phyloP scores from a whole-genome alignment of 2,888 invertebrate species.

The Hartigia nigra region DNA sequence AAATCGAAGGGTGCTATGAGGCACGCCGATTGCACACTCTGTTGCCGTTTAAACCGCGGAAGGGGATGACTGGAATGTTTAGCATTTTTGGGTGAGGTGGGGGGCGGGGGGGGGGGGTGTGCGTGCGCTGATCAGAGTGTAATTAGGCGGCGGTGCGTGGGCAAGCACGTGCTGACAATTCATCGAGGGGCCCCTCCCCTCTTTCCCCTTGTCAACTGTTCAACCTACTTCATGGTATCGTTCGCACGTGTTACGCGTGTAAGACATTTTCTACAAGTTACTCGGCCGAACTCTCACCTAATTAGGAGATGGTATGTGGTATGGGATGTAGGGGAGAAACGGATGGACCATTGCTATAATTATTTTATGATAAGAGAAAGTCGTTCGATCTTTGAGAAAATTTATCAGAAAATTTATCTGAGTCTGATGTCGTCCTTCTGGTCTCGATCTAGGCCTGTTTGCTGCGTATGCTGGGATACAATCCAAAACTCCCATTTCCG shows the following conservation, averaged over 20 bases:
- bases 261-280: slow-evolving; percentile 38
- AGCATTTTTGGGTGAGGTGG: slow-evolving; percentile 50
- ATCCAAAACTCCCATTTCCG: neutral
- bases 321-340: neutral
- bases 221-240: slow-evolving; percentile 34
- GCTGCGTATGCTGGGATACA: neutral
- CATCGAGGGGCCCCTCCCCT: slow-evolving; percentile 54
- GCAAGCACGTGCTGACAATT: slow-evolving; percentile 63
- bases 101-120: neutral
- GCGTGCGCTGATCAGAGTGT: slow-evolving; percentile 60
- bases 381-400: neutral
- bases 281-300: neutral
- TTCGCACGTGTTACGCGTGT: slow-evolving; percentile 49
- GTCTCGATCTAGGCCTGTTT: too few relatives aligned
- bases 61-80: slow-evolving; percentile 31
- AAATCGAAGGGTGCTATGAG: neutral
- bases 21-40: neutral
- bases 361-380: neutral
- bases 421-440: too few relatives aligned
- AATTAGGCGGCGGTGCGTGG: slow-evolving; percentile 62
- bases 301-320: neutral
- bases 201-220: neutral
- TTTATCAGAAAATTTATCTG: too few relatives aligned
- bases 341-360: neutral
- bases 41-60: neutral